Base-by-base conservation (phyloP, 2,888 invertebrate genomes). In the Theodoxus fluviatilis region DNA sequence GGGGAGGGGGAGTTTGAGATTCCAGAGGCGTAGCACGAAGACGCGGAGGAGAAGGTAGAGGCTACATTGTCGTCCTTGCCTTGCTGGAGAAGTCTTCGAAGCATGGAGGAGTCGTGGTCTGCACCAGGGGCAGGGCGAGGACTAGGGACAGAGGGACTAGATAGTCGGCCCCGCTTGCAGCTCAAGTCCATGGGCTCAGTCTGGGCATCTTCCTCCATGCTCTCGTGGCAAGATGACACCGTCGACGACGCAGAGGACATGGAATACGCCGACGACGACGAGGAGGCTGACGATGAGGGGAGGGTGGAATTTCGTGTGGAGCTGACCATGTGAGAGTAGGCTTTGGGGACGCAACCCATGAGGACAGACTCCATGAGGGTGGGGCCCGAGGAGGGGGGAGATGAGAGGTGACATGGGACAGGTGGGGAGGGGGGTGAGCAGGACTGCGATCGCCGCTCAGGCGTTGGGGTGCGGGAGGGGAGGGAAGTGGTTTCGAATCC, bases 131-230 rank as follows among this genome's bases (percentile, higher is more conserved):
- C n/a, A n/a, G n/a, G n/a, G n/a, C n/a, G n/a, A n/a, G n/a, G n/a
- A n/a, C n/a, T n/a, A n/a, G n/a, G n/a, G n/a, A n/a, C n/a, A n/a
- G n/a, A n/a, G n/a, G n/a, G n/a, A n/a, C n/a, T n/a, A n/a, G n/a
- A n/a, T n/a, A n/a, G 59, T 1, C 59, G 37, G 15, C 57, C 49
- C n/a, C 64, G 38, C 74, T 82, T 83, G 68, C 78, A 79, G 6
- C 83, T 83, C 28, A 84, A 73, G 71, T 84, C 84, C 70, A 84
- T 84, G 2, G 84, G 84, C 69, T 84, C 80, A 18, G 78, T 77
- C 68, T 79, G 79, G 22, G 49, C 1, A 33, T 71, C 72, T 7
- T 52, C 22, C 22, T 74, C 71, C 61, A 67, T 64, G 28, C 9
- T 18, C 22, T 37, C 38, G 33, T 47, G 67, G 1, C 67, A 70